Evolutionary conservation across 2,797 vertebrate genomes (phyloP).

Genomic region (Pipistrellus kuhlii): DNA sequence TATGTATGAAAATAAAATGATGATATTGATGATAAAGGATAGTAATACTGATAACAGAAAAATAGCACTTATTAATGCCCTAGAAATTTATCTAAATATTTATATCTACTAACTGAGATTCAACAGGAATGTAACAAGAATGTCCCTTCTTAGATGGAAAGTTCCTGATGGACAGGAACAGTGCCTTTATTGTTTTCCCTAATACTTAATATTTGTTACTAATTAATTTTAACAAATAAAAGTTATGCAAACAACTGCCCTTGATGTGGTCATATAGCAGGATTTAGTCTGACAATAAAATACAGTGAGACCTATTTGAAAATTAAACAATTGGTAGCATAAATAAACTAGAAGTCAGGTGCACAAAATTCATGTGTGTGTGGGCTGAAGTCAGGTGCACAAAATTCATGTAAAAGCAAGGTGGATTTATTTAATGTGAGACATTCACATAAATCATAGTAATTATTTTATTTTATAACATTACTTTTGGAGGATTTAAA

Average conservation of each 20-base stretch:
- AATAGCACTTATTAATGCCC: neutral
- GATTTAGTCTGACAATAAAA: neutral
- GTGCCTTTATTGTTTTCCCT: neutral
- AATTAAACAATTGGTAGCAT: neutral
- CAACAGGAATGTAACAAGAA: neutral
- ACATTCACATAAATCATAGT: constrained; percentile 38
- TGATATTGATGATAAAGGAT: neutral
- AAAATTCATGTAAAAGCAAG: constrained; percentile 53
- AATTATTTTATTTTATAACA: constrained; percentile 51
- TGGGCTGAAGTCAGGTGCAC: too few species aligned
- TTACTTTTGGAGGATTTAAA: constrained; percentile 16
- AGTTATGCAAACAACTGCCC: neutral
- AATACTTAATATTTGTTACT: neutral
- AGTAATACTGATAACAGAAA: neutral
- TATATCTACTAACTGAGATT: neutral
- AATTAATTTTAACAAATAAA: neutral
- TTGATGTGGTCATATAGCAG: neutral
- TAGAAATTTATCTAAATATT: neutral
- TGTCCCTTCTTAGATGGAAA: neutral
- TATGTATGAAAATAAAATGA: neutral
- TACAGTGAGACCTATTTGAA: neutral
- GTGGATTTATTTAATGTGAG: constrained; percentile 33
- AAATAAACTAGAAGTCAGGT: neutral
- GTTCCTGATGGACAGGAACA: neutral
- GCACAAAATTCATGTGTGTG: too few species aligned